phyloP scores from a whole-genome alignment of 2,888 invertebrate species.

The Eupithecia abbreviata region DNA sequence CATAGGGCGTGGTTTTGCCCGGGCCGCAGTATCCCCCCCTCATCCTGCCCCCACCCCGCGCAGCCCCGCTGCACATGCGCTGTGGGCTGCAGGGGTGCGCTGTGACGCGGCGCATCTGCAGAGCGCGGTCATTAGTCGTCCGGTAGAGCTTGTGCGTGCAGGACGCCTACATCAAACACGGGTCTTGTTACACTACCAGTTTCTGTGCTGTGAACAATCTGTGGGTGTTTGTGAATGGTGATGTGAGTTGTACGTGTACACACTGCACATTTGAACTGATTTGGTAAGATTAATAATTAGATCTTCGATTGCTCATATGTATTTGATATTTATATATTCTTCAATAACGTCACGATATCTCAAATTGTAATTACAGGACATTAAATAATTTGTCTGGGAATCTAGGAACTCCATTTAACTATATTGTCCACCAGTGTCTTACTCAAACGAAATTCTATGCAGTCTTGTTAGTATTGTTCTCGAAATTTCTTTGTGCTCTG shows the following conservation, averaged over 20 bases:
- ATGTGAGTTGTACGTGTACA: not conserved
- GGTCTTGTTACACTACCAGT: not conserved
- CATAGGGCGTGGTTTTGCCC: not conserved
- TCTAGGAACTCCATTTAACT: not conserved
- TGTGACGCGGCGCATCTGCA: not conserved
- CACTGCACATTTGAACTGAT: not conserved
- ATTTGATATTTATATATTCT: not conserved
- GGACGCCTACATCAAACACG: not conserved
- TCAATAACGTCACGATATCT: not conserved
- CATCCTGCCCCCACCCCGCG: not conserved
- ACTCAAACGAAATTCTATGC: not conserved
- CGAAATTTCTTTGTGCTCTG: not conserved
- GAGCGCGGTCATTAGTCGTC: not conserved
- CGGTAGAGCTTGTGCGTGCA: not conserved
- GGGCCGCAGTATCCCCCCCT: not conserved
- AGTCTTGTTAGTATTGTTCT: not conserved
- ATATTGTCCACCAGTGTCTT: not conserved
- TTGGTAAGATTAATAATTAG: not conserved
- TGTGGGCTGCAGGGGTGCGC: not conserved
- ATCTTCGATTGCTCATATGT: not conserved
- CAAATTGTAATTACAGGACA: not conserved
- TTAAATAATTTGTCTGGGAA: not conserved
- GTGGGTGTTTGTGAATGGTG: not conserved
- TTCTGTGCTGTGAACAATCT: not conserved
- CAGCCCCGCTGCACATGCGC: not conserved